Percentiles rank a stretch among this genome's conserved stretches.
phyloP scores from a whole-genome alignment of 2,888 invertebrate species.

The Nebria brevicollis region DNA sequence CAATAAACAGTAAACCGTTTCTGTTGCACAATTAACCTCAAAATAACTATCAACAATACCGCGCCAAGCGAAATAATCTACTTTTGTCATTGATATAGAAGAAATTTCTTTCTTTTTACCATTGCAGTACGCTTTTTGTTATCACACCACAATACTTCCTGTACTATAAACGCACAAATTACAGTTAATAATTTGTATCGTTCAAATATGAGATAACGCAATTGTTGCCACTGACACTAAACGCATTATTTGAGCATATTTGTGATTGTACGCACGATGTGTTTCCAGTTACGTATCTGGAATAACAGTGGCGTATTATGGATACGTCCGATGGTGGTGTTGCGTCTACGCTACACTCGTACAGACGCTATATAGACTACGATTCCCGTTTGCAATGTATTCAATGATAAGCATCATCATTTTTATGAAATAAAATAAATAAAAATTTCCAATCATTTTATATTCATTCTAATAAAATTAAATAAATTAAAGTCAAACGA shows the following conservation, averaged over 20 bases:
- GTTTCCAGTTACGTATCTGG: conserved; percentile 1
- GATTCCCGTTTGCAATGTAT: not conserved
- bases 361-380: not conserved
- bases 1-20: conserved; percentile 37
- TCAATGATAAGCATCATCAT: not conserved
- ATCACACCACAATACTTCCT: conserved; percentile 6
- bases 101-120: conserved; percentile 34
- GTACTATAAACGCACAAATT: not conserved
- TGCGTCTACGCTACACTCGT: not conserved
- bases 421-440: not conserved
- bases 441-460: too few species aligned
- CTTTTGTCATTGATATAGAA: conserved; percentile 34
- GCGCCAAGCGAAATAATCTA: conserved; percentile 34
- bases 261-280: not conserved
- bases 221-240: not conserved
- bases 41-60: conserved; percentile 26
- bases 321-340: not conserved
- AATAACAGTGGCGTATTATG: not conserved
- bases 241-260: not conserved
- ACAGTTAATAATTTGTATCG: not conserved
- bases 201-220: not conserved
- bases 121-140: conserved; percentile 11
- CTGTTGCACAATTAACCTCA: conserved; percentile 25
- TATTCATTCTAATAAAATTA: too few species aligned
- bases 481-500: too few species aligned